A percentile compares a stretch with the other conserved stretches of the same genome.
These are phyloP conservation scores for Agrochola lychnidis DNA, from an alignment of 2,888 invertebrate genomes.

Conservation along the genomic window DNA sequence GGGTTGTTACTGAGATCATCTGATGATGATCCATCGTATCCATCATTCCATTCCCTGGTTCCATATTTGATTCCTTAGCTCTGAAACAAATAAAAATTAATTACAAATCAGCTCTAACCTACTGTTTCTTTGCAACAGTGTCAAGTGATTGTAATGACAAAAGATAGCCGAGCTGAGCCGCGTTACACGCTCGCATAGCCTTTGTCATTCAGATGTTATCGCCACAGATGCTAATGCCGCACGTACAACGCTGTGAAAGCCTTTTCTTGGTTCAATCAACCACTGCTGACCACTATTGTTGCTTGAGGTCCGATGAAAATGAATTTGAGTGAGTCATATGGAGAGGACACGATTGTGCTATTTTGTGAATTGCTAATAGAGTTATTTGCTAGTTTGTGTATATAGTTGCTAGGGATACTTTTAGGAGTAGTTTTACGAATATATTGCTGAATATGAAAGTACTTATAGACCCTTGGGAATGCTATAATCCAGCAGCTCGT, in stretches of 20 bases:
- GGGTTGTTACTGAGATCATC: not conserved
- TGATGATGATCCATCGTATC: not conserved
- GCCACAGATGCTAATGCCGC: constrained; percentile 76
- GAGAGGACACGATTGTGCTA: constrained; percentile 5
- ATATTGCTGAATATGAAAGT: not conserved
- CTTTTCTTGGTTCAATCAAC: constrained; percentile 74
- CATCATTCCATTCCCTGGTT: no score
- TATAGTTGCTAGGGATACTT: not conserved
- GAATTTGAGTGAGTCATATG: constrained; percentile 59
- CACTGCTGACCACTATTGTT: constrained; percentile 67
- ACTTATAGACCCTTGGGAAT: not conserved
- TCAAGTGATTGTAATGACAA: constrained; percentile 77
- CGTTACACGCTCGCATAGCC: constrained; percentile 80
- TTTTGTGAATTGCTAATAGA: constrained; percentile 3
- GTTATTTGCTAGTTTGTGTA: not conserved
- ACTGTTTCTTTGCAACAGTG: constrained; percentile 50
- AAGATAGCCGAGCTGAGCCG: constrained; percentile 74
- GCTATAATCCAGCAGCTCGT: not conserved
- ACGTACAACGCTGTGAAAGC: constrained; percentile 76
- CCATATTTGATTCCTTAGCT: not conserved
- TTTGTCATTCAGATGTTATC: constrained; percentile 83
- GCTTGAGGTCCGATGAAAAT: constrained; percentile 54
- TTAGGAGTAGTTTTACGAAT: not conserved
- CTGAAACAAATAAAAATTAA: constrained; percentile 1
- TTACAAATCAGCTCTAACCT: constrained; percentile 52